Conservation (phyloP, 1,140 invertebrate genomes). For the Camponotus pennsylvanicus region DNA sequence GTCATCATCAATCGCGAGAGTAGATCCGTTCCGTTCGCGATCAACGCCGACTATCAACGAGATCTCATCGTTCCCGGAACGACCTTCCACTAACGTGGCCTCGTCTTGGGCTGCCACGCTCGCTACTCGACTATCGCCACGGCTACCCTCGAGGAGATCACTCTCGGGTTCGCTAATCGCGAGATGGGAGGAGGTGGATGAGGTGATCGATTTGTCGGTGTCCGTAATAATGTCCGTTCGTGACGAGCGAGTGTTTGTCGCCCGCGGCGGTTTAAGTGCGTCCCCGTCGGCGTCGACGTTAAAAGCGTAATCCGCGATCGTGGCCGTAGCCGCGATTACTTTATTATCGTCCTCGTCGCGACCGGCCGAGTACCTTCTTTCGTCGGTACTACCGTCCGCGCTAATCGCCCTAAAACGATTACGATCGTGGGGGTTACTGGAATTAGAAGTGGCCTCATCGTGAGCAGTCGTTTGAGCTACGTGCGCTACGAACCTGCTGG, state of each 20-base stretch:
- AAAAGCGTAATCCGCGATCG: slow-evolving; percentile 67
- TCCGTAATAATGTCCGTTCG: slow-evolving; percentile 71
- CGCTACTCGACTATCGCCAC: slow-evolving; percentile 62
- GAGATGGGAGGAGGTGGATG: slow-evolving; percentile 69
- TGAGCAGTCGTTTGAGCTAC: slow-evolving; percentile 73
- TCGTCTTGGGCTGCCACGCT: slow-evolving; percentile 37
- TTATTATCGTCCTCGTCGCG: slow-evolving; percentile 62
- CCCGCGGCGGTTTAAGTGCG: slow-evolving; percentile 62
- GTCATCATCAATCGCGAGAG: not conserved
- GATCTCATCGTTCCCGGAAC: slow-evolving; percentile 67
- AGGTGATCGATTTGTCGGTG: slow-evolving; percentile 72
- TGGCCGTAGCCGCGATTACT: slow-evolving; percentile 65
- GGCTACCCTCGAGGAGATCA: slow-evolving; percentile 58
- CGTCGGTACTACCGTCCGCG: slow-evolving; percentile 61
- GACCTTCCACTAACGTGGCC: slow-evolving; percentile 60
- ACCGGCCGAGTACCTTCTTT: slow-evolving; percentile 58
- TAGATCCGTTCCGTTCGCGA: slow-evolving; percentile 33
- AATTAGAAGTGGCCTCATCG: slow-evolving; percentile 82
- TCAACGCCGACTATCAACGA: slow-evolving; percentile 34
- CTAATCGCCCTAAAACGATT: slow-evolving; percentile 83
- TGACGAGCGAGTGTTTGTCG: slow-evolving; percentile 53
- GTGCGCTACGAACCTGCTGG: slow-evolving; percentile 86
- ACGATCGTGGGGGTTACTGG: slow-evolving; percentile 84
- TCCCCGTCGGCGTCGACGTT: slow-evolving; percentile 61
- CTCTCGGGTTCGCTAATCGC: slow-evolving; percentile 55